Conservation (phyloP, 2,113 vertebrate species). For the Tragelaphus scriptus region DNA sequence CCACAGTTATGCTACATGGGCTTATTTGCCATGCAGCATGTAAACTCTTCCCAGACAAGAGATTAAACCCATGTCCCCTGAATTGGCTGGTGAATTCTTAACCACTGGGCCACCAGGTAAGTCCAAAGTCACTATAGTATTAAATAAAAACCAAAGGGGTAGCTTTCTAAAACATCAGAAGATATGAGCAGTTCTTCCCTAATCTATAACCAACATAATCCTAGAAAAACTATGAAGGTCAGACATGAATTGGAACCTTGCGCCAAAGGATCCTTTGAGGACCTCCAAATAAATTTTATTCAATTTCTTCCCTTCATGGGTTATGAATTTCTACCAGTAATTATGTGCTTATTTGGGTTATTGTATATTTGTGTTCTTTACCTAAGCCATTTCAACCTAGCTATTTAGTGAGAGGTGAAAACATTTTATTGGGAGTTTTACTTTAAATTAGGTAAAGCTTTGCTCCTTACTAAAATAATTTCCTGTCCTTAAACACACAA, state of each 20-base stretch:
- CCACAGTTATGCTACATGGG: not conserved
- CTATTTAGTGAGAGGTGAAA: not conserved
- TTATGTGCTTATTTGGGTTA: not conserved
- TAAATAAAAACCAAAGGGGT: rapidly evolving
- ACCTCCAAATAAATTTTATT: not conserved
- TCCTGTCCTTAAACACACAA: not conserved
- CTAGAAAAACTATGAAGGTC: not conserved
- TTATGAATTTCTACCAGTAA: not conserved
- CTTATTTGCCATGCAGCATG: not conserved
- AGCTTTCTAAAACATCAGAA: not conserved
- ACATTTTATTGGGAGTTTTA: not conserved
- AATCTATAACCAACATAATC: not conserved
- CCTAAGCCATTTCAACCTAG: not conserved
- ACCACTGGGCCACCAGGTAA: not conserved
- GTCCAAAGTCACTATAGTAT: not conserved
- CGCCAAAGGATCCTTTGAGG: not conserved
- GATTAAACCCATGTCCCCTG: not conserved
- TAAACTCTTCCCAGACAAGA: not conserved
- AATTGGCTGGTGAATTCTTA: not conserved
- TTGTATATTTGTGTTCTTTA: not conserved
- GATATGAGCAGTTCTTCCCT: not conserved
- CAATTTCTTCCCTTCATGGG: not conserved
- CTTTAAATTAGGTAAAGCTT: not conserved
- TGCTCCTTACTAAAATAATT: not conserved
- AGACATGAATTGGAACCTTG: not conserved